Conservation (phyloP, 35 echinoderm and acorn worm genomes). For the Eucidaris tribuloides region DNA sequence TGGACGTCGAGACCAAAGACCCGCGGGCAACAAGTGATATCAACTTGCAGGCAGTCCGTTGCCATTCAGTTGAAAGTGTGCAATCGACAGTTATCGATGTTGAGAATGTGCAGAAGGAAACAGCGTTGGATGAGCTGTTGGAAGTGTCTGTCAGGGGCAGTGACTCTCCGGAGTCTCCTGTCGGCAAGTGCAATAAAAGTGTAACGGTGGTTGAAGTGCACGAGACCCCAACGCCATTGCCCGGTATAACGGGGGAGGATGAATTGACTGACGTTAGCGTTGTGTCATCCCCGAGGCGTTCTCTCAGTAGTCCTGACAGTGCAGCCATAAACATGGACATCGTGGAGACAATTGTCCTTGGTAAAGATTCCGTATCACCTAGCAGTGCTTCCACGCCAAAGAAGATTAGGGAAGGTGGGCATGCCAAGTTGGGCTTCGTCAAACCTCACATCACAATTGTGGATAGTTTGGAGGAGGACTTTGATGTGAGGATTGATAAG, state of each 20-base stretch:
- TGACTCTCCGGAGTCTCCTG: too few species aligned
- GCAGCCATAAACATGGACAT: not conserved
- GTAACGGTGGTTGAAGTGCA: conserved; percentile 42
- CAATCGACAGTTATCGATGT: conserved; percentile 51
- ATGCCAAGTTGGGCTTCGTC: not conserved
- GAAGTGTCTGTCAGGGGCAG: conserved; percentile 46
- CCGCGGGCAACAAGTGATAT: conserved; percentile 79
- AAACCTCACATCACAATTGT: not conserved
- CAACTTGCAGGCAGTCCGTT: conserved; percentile 63
- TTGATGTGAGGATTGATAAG: conserved; percentile 20
- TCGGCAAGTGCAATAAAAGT: not conserved
- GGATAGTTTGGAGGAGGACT: not conserved
- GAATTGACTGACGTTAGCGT: conserved; percentile 31
- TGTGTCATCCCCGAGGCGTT: not conserved
- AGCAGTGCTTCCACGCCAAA: not conserved
- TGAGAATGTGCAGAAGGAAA: conserved; percentile 18
- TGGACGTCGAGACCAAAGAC: conserved; percentile 12
- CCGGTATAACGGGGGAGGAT: conserved; percentile 51
- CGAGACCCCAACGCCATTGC: not conserved
- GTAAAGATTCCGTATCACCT: not conserved
- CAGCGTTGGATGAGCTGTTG: conserved; percentile 35
- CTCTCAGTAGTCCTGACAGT: conserved; percentile 21
- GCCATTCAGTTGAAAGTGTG: conserved; percentile 85
- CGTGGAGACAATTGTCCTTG: not conserved
- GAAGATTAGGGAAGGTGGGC: not conserved